A percentile compares a stretch with the other conserved stretches of the same genome.
phyloP scores from a whole-genome alignment of 2,797 vertebrate genomes.

The Molossus alvarezi region DNA sequence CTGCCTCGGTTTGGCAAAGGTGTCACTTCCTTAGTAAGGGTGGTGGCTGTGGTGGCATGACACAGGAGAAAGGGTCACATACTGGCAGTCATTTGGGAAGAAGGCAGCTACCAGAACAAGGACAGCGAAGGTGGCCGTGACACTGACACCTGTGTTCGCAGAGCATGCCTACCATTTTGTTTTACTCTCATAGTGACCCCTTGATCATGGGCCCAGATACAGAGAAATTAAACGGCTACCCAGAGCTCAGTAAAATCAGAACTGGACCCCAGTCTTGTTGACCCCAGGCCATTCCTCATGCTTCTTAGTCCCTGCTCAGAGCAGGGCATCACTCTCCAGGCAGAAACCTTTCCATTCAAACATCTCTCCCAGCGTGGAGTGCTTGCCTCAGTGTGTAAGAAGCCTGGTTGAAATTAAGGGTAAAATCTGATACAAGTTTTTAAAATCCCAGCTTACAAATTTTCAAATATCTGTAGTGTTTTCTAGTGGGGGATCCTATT shows the following conservation, averaged over 20 bases:
- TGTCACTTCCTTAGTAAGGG: neutral
- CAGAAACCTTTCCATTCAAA: neutral
- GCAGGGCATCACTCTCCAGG: neutral
- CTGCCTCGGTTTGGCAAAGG: neutral
- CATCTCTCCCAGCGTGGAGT: rapidly evolving
- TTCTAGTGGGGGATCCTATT: neutral
- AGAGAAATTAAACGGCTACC: neutral
- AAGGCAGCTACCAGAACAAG: neutral
- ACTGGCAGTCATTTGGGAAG: neutral
- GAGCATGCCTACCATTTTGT: rapidly evolving
- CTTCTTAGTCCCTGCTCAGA: neutral
- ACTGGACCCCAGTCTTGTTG: neutral
- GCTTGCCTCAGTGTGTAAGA: neutral
- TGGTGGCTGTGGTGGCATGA: no score
- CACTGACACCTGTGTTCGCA: rapidly evolving
- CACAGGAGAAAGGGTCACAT: neutral
- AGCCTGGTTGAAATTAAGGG: neutral
- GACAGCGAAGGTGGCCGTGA: rapidly evolving
- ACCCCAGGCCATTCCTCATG: neutral
- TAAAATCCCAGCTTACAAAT: neutral
- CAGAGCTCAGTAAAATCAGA: neutral
- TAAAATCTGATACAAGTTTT: neutral
- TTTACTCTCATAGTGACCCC: neutral
- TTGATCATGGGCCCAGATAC: no score
- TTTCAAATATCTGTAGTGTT: neutral